Conservation (phyloP, 2,113 vertebrate genomes). For the Cercopithecus mona region DNA sequence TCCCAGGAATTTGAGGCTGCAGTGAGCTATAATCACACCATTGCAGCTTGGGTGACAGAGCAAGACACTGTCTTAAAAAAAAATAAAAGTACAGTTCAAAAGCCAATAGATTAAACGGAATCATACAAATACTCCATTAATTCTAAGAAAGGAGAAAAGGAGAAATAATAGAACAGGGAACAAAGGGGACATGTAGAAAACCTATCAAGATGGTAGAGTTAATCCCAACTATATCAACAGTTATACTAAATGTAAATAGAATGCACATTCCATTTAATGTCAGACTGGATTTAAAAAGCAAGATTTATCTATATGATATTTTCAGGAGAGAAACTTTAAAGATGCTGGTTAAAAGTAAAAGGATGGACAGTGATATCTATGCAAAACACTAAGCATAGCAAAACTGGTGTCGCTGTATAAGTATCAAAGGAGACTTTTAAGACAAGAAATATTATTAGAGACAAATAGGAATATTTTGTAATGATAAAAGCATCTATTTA, state of each 20-base stretch:
- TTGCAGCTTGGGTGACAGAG: not conserved
- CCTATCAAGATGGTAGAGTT: not conserved
- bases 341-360: not conserved
- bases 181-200: not conserved
- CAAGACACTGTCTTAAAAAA: not conserved
- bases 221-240: not conserved
- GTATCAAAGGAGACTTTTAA: not conserved
- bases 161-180: not conserved
- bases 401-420: not conserved
- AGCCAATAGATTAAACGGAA: not conserved
- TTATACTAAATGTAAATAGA: not conserved
- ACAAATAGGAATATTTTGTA: not conserved
- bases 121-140: conserved; percentile 25
- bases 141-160: not conserved
- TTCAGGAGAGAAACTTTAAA: not conserved
- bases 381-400: not conserved
- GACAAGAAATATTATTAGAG: not conserved
- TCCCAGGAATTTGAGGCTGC: not conserved
- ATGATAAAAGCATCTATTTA: conserved; percentile 7
- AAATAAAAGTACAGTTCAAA: not conserved
- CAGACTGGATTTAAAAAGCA: not conserved
- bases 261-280: not conserved
- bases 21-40: not conserved
- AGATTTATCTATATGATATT: not conserved
- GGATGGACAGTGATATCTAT: not conserved